These are phyloP conservation scores for Periophthalmus magnuspinnatus DNA, from an alignment of 2,797 vertebrate species.

Conservation along the genomic window DNA sequence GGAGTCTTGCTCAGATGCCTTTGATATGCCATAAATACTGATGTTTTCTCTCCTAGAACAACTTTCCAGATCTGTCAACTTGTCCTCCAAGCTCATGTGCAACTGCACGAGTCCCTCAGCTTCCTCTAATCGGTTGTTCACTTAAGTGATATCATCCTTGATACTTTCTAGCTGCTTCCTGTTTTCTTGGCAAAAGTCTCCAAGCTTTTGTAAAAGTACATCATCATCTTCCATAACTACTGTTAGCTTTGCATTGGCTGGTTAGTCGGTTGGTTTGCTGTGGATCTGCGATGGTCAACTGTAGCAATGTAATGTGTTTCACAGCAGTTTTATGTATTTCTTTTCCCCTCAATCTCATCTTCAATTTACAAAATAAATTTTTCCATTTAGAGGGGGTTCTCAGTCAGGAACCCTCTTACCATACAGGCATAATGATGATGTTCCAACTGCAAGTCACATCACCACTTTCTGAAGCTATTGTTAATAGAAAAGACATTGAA, in stretches of 20 bases:
- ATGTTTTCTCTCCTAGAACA: constrained; percentile 14
- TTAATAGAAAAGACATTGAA: no score
- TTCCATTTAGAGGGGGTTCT: no score
- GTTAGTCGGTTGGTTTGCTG: neutral
- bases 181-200: constrained; percentile 4
- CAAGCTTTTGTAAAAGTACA: neutral
- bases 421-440: no score
- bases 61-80: constrained; percentile 15
- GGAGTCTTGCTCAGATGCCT: neutral
- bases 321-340: no score
- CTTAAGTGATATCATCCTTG: constrained; percentile 6
- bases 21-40: constrained; percentile 9
- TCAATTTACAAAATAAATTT: no score
- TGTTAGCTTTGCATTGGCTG: neutral
- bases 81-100: constrained; percentile 7
- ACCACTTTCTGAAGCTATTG: no score
- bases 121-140: neutral
- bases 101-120: constrained; percentile 19
- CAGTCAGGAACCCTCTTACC: no score
- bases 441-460: no score
- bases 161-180: constrained; percentile 12
- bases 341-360: neutral
- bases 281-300: neutral
- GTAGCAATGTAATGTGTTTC: no score
- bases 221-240: neutral